Base-by-base conservation (phyloP, 92 coral and sea anemone genomes). In the Siderastrea siderea region DNA sequence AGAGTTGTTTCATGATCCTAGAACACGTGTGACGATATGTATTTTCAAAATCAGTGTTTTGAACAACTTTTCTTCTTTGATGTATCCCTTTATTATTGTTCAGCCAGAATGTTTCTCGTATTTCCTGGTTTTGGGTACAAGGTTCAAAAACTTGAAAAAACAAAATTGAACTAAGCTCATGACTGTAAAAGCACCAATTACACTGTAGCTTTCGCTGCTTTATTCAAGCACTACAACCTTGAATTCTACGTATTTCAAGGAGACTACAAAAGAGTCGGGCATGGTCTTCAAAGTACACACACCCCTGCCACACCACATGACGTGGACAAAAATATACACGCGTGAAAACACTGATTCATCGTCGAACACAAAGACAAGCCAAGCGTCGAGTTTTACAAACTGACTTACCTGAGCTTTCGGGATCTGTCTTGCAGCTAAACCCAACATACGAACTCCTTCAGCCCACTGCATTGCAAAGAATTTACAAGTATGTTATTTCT, bases 251-350 rank as follows among this genome's bases (percentile, higher is more conserved):
- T 46, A 9, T 7, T 44, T 44, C 51, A 68, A 68, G 47, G 49
- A 46, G 51, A 17, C n/a, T 47, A 14, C 9, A 47, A 13, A 10
- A 6, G 9, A 13, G n/a, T 8, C 3, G 43, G 43, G 9, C 43
- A 26, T 5, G 43, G 26, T 16, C 13, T 10, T 12, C 19, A n/a
- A 26, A 43, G 4, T 14, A 68, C 43, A 60, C 77, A 75, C 83
- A 85, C 89, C 84, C 83, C 89, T 13, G 43, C 59, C 83, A 77
- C 82, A 58, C 76, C 89, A 15, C 59, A 75, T 75, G 83, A 85
- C 89, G 89, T 66, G 74, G 60, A 48, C 44, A 11, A 43, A 38
- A 71, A 15, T 45, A 3, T 46, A 44, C 50, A 44, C 48, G 48
- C 44, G n/a, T 3, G 67, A 5, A 50, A 66, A 9, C 4, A 45